Evolutionary conservation across 2,113 vertebrate species (phyloP).

Genomic region (Heptranchias perlo): DNA sequence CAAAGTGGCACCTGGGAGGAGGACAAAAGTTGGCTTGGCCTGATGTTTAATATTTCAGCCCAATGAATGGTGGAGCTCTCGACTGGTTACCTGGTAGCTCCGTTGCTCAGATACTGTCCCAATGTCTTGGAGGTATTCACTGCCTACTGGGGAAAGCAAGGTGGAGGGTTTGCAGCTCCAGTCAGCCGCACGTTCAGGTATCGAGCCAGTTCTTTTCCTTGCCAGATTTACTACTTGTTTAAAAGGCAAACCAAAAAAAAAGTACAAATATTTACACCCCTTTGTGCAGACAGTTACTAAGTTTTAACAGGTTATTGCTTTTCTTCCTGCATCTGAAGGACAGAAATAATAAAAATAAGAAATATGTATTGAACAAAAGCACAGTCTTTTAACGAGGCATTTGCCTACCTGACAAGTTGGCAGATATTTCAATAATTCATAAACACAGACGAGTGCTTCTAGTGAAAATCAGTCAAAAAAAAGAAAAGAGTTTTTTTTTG

Average conservation of each 20-base stretch:
- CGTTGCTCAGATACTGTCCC: background rate
- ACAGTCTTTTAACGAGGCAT: slow-evolving; percentile 5
- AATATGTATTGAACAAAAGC: slow-evolving; percentile 6
- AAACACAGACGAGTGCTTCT: background rate
- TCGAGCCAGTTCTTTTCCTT: background rate
- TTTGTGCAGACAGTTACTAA: slow-evolving; percentile 27
- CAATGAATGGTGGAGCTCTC: background rate
- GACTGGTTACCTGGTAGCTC: background rate
- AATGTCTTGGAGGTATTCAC: background rate
- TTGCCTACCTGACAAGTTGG: background rate
- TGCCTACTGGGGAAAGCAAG: background rate
- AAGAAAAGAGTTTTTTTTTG: background rate
- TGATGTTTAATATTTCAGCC: background rate
- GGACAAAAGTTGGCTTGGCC: background rate
- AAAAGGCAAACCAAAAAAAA: slow-evolving; percentile 22
- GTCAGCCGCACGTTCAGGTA: background rate
- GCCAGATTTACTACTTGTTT: background rate
- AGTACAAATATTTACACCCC: slow-evolving; percentile 13
- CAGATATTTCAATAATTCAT: background rate
- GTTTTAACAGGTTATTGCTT: slow-evolving; percentile 35
- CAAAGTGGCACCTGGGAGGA: background rate
- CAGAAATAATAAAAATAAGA: background rate
- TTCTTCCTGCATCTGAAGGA: slow-evolving; percentile 31
- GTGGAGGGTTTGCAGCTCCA: background rate
- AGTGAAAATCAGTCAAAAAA: background rate